Base-by-base conservation (phyloP, 2,113 vertebrate genomes). In the Podarcis muralis region DNA sequence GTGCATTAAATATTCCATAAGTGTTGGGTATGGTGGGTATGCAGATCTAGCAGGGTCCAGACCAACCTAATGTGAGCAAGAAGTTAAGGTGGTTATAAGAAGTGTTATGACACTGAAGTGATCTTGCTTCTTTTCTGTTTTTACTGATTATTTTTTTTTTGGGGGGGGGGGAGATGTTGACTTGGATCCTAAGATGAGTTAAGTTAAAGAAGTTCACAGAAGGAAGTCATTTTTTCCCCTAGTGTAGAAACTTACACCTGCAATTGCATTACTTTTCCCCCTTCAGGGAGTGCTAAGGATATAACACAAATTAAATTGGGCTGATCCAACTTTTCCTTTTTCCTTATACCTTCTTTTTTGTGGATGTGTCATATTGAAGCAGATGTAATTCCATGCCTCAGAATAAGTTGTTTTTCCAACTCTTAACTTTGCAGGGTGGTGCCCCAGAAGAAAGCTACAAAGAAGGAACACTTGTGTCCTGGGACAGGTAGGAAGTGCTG, bases 371-470 rank as follows among this genome's bases (percentile, higher is more conserved):
- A n/a, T 37, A 68, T 0, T 77, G 72, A 76, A 62, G n/a, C n/a
- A 53, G 43, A 37, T 8, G 27, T 88, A 0, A 57, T 91, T 84
- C 72, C 77, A 74, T n/a, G 11, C 18, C 74, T n/a, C 0, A 88
- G 88, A 95, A 77, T 89, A 89, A 30, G 48, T 77, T 92, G 1
- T 93, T 32, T 93, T 92, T 90, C 93, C 84, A 85, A 79, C 53
- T 80, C 30, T 8, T 90, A 81, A 89, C 94, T 87, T 5, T 90
- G 66, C 96, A 99, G 98, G 97, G 96, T 86, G 98, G 98, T 85
- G 97, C 96, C 94, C 94, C 97, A 92, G 98, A 99, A 25, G 98
- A 98, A n/a, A 87, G 72, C 83, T 95, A 97, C 87, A 97, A 93
- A 95, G 98, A 97, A 95, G 96, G 95, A 95, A 94, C 95, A 88